These are phyloP conservation scores for Sitobion miscanthi DNA, from an alignment of 1,140 invertebrate genomes.

Conservation along the genomic window DNA sequence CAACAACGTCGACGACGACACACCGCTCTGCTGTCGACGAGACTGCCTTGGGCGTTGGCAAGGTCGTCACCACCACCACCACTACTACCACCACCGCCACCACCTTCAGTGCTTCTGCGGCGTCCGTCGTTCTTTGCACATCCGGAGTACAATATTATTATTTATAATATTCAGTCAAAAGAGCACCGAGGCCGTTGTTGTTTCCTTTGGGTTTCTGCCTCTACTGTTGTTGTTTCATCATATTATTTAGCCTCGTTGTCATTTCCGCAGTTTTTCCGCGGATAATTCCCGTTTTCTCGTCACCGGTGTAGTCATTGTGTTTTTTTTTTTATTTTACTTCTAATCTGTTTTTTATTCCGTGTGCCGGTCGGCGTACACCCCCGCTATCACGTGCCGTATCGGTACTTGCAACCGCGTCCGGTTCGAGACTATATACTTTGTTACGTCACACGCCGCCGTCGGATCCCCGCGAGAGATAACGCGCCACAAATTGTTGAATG, in stretches of 20 bases:
- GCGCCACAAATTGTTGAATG: slow-evolving; percentile 50
- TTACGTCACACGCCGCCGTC: slow-evolving; percentile 6
- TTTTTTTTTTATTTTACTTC: neutral
- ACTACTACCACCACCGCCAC: neutral
- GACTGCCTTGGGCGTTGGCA: slow-evolving; percentile 55
- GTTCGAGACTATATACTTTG: neutral
- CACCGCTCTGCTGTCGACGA: slow-evolving; percentile 14
- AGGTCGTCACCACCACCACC: slow-evolving; percentile 28
- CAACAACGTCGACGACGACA: slow-evolving; percentile 25
- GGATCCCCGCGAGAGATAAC: slow-evolving; percentile 28
- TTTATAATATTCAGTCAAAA: neutral
- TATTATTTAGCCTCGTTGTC: neutral
- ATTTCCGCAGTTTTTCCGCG: neutral
- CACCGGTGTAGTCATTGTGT: neutral
- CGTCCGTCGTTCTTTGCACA: neutral
- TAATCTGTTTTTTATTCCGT: neutral
- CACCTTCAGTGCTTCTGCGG: neutral
- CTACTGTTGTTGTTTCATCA: neutral
- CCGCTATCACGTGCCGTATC: neutral
- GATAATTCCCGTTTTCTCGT: neutral
- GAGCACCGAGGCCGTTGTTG: neutral
- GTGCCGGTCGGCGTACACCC: neutral
- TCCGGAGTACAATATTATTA: slow-evolving; percentile 24
- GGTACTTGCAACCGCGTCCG: slow-evolving; percentile 32
- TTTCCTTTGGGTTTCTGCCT: neutral